A percentile compares a stretch with the other conserved stretches of the same genome.
phyloP scores from a whole-genome alignment of 2,888 invertebrate genomes.

The Leistus spinibarbis region DNA sequence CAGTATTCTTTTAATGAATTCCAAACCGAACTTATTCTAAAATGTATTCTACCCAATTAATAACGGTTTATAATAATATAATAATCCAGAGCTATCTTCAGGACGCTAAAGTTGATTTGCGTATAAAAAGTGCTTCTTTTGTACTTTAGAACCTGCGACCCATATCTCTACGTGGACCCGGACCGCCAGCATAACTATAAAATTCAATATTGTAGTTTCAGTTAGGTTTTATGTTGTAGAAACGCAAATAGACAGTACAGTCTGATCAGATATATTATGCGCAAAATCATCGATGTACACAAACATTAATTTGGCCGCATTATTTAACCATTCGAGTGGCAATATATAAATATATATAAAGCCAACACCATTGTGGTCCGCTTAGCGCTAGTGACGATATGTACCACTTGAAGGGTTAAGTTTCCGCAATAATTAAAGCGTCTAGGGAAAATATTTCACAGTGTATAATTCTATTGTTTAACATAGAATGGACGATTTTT shows the following conservation, averaged over 20 bases:
- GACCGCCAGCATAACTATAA: conserved; percentile 55
- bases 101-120: background rate
- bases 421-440: no score
- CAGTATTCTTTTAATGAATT: background rate
- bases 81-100: background rate
- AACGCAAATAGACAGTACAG: background rate
- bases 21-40: background rate
- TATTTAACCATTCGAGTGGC: background rate
- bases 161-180: conserved; percentile 55
- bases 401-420: background rate
- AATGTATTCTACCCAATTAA: background rate
- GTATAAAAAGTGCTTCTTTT: background rate
- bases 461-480: no score
- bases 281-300: background rate
- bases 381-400: background rate
- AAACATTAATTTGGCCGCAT: background rate
- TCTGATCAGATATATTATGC: background rate
- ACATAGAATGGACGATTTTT: no score
- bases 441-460: no score
- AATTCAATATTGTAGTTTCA: conserved; percentile 24
- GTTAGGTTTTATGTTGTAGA: background rate
- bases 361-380: no score
- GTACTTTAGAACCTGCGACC: conserved; percentile 59
- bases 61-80: background rate
- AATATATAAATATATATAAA: no score